Evolutionary conservation across 2,113 vertebrate genomes (phyloP), one percentile per base, ranked within the genome.

Genomic region (Calypte anna): DNA sequence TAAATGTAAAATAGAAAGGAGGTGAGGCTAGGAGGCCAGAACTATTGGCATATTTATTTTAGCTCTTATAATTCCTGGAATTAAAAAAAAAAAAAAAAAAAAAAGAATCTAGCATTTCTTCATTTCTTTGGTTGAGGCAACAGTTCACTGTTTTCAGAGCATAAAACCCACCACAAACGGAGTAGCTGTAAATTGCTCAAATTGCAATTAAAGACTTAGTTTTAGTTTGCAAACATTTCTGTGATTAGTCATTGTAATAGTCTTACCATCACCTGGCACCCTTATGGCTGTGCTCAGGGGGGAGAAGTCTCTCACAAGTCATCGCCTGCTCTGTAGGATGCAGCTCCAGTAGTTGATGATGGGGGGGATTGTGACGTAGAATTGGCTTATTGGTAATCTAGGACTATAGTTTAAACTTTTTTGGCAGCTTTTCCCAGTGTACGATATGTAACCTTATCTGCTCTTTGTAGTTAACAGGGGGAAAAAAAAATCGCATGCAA

Each of bases 391-490:
- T 12, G 7, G 53, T 88, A 67, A 93, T 55, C 66, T 86, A 96
- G 95, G 27, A 84, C 76, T 92, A 83, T 86, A 90, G 55, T 76
- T 93, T 78, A 59, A 72, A 55, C 81, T 96, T 93, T 93, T 95
- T 94, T 84, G 94, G 93, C 93, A 93, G 84, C 88, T 92, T 94
- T 93, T 97, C 95, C 89, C 95, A 28, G 82, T 88, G 70, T 95
- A 93, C 66, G 59, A 85, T 86, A 95, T 89, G 88, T 94, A 88
- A 90, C 77, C 58, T 86, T 94, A 55, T 82, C 61, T 82, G 70
- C 85, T 96, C 76, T 90, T 79, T 94, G 51, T 89, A 93, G 68
- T 93, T 53, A 94, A 82, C 2, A 10, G 7, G 40, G 50, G 43
- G 9, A 5, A 94, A 93, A 88, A 6, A 88, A 88, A 68, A 86